Percentiles rank a stretch among this genome's conserved stretches.
Evolutionary conservation across 2,888 invertebrate genomes (phyloP).

Genomic region (Diplazon laetatorius): DNA sequence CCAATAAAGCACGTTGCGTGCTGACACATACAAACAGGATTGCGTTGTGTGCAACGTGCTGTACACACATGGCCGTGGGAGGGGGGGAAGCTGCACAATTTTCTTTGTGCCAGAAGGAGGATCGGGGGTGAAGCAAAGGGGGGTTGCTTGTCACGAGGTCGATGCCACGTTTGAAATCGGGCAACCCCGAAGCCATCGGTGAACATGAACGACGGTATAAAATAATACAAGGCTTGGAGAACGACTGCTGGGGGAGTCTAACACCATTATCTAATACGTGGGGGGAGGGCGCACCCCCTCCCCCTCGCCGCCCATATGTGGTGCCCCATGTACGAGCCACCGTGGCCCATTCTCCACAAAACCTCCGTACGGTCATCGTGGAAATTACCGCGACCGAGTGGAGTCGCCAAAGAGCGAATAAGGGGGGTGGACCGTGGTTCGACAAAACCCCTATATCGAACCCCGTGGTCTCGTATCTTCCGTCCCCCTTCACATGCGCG

Average conservation of each 20-base stretch:
- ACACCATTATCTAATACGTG: slow-evolving; percentile 81
- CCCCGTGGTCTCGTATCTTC: slow-evolving; percentile 32
- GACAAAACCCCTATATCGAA: slow-evolving; percentile 31
- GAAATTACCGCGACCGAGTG: slow-evolving; percentile 57
- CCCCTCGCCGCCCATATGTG: slow-evolving; percentile 81
- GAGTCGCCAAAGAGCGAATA: slow-evolving; percentile 7
- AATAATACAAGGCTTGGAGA: slow-evolving; percentile 38
- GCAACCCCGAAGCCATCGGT: slow-evolving; percentile 63
- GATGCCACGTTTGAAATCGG: slow-evolving; percentile 63
- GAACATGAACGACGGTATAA: too few species aligned
- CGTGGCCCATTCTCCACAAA: slow-evolving; percentile 70
- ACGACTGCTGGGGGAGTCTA: slow-evolving; percentile 68
- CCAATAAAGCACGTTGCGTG: slow-evolving; percentile 74
- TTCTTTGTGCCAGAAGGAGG: slow-evolving; percentile 54
- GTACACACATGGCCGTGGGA: too few species aligned
- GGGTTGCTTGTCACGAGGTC: slow-evolving; percentile 68
- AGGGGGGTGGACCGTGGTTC: slow-evolving; percentile 19
- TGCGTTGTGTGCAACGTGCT: slow-evolving; percentile 26
- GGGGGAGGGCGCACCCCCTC: too few species aligned
- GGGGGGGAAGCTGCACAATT: slow-evolving; percentile 19
- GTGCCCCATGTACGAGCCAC: slow-evolving; percentile 79
- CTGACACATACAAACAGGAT: slow-evolving; percentile 63
- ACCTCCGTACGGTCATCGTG: slow-evolving; percentile 69
- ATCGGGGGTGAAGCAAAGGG: slow-evolving; percentile 51
- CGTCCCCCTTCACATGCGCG: slow-evolving; percentile 41